Base-by-base conservation (phyloP, 92 coral and sea anemone species). In the Paragorgia papillata region DNA sequence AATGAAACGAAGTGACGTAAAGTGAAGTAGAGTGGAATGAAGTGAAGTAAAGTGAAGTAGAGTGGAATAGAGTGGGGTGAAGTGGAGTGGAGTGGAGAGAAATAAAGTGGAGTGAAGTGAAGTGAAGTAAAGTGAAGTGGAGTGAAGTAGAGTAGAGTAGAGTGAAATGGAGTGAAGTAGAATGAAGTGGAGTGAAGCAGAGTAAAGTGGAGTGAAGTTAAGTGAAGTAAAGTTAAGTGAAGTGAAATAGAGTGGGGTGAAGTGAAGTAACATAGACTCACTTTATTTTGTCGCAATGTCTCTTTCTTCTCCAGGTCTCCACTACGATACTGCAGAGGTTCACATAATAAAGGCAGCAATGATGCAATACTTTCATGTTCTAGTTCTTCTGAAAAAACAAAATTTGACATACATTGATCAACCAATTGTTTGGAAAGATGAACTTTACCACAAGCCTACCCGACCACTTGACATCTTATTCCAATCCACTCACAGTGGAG, bases 321-420 rank as follows among this genome's bases (percentile, higher is more conserved):
- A 54, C 82, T 62, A 41, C 88, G 44, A 64, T 95, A 95, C 63
- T 95, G 92, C 27, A 95, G 86, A 0, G 97, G 97, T 28, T 91
- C 99, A 66, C 99, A 95, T 24, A 96, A 88, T 30, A 91, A 67
- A 1, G 95, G 99, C 0, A 95, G 49, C 48, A 95, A 64, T 68
- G 75, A 68, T 19, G 59, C 14, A 43, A 68, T 4, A 44, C 19
- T 24, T 0, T 35, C 64, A 44, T 9, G 20, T 44, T 39, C 75
- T 34, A 55, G 13, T 9, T 55, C 62, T 71, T 71, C 78, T 71
- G 18, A 19, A 71, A 30, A 33, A 18, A 19, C 12, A 0, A 48
- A 31, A 55, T 19, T 1, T 31, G 33, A 7, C n/a, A n/a, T n/a
- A n/a, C n/a, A n/a, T n/a, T n/a, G n/a, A n/a, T n/a, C n/a, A n/a